phyloP scores from a whole-genome alignment of 1,140 invertebrate species.

The Lordiphosa mommai region DNA sequence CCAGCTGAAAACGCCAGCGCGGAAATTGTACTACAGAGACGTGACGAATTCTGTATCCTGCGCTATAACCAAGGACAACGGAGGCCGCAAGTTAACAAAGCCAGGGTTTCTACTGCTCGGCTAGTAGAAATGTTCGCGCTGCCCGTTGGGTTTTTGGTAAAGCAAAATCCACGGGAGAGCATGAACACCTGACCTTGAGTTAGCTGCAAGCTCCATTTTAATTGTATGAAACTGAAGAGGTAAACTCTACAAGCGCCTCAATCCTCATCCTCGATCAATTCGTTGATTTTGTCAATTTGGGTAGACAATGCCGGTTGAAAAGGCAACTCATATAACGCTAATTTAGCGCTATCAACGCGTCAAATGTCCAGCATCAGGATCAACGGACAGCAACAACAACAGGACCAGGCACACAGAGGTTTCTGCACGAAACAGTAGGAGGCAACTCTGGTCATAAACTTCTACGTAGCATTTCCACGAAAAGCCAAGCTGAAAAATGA shows the following conservation, averaged over 20 bases:
- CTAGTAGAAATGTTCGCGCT: slow-evolving; percentile 21
- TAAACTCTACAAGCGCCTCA: neutral
- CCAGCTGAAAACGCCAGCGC: slow-evolving; percentile 58
- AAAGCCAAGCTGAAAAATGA: slow-evolving; percentile 33
- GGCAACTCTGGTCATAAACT: slow-evolving; percentile 52
- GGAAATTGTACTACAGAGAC: slow-evolving; percentile 45
- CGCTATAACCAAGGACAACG: slow-evolving; percentile 55
- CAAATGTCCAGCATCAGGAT: slow-evolving; percentile 28
- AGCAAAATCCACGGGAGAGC: slow-evolving; percentile 62
- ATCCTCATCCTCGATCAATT: slow-evolving; percentile 35
- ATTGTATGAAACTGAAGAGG: too few relatives aligned
- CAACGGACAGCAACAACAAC: neutral
- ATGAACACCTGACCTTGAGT: slow-evolving; percentile 42
- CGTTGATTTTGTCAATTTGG: slow-evolving; percentile 44
- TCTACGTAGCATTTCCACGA: slow-evolving; percentile 44
- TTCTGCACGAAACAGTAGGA: slow-evolving; percentile 51
- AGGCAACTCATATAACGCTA: slow-evolving; percentile 69
- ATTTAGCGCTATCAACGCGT: slow-evolving; percentile 60
- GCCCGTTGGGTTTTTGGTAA: slow-evolving; percentile 54
- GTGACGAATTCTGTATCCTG: slow-evolving; percentile 47
- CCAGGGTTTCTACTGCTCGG: slow-evolving; percentile 64
- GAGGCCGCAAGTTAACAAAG: slow-evolving; percentile 64
- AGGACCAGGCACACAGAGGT: neutral
- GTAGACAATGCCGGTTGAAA: slow-evolving; percentile 55
- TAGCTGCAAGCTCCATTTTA: neutral